A percentile compares a stretch with the other conserved stretches of the same genome.
Conservation (phyloP, 2,888 invertebrate genomes). For the Thelaira solivaga region DNA sequence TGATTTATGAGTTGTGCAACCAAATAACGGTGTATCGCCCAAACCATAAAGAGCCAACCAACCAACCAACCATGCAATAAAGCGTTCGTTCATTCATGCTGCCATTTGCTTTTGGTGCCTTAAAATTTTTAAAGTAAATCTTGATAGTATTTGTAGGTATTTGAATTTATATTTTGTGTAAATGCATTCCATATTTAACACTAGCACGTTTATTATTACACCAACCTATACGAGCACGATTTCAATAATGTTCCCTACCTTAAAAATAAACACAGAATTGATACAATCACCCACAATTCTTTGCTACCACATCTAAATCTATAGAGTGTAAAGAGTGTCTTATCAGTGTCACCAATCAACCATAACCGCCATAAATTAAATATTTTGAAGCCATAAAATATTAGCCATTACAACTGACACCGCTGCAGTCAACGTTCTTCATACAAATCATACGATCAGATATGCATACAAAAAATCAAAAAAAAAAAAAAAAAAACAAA, state of each 20-base stretch:
- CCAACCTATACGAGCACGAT: conserved; percentile 4
- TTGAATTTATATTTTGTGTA: background rate
- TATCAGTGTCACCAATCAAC: conserved; percentile 60
- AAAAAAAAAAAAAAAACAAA: background rate
- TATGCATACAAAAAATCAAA: background rate
- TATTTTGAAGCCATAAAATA: conserved; percentile 55
- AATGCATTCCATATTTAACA: conserved; percentile 42
- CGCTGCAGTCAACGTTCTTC: background rate
- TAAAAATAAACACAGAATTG: conserved; percentile 20
- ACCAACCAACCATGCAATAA: background rate
- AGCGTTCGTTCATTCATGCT: conserved; percentile 13
- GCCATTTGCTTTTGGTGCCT: background rate
- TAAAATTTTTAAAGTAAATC: conserved; percentile 20
- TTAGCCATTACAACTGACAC: conserved; percentile 43
- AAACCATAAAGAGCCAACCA: conserved; percentile 13
- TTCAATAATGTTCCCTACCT: conserved; percentile 35
- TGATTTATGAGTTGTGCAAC: conserved; percentile 50
- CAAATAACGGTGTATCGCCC: conserved; percentile 24
- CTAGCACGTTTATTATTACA: conserved; percentile 37
- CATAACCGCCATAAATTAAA: conserved; percentile 58
- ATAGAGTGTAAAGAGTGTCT: conserved; percentile 46
- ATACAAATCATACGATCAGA: conserved; percentile 25
- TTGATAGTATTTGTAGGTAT: conserved; percentile 18
- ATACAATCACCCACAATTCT: conserved; percentile 56
- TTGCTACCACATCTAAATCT: conserved; percentile 52